A percentile compares a stretch with the other conserved stretches of the same genome.
These are phyloP conservation scores for Sarcophilus harrisii DNA, from an alignment of 2,797 vertebrate species.

Conservation along the genomic window DNA sequence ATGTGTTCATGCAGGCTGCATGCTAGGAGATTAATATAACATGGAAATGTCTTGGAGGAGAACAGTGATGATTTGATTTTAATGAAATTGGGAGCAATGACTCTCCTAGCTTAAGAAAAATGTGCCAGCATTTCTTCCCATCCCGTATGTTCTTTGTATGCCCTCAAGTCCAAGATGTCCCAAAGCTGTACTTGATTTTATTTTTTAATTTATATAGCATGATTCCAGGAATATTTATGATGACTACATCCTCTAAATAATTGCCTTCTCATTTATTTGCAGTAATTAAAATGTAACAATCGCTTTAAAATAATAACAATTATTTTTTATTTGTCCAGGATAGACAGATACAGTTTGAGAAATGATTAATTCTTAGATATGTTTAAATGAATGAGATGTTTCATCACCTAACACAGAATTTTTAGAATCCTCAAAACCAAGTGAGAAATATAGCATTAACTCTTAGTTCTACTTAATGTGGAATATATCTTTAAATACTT, in stretches of 20 bases:
- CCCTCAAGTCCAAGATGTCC: neutral
- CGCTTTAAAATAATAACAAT: neutral
- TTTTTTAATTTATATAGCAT: neutral
- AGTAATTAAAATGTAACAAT: neutral
- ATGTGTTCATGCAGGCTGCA: neutral
- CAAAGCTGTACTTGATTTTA: neutral
- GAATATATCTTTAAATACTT: neutral
- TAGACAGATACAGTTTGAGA: neutral
- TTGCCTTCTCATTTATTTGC: neutral
- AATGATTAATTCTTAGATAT: neutral
- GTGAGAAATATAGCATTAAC: neutral
- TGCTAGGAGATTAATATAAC: neutral
- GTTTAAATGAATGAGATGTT: neutral
- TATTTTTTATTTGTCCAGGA: neutral
- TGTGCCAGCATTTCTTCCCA: constrained; percentile 6
- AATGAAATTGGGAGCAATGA: neutral
- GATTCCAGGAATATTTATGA: neutral
- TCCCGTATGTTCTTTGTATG: neutral
- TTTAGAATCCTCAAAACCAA: neutral
- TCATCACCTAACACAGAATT: neutral
- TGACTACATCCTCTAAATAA: neutral
- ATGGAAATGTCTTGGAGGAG: neutral
- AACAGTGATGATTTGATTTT: neutral
- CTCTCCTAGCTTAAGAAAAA: neutral
- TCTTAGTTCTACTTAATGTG: neutral